phyloP scores from a whole-genome alignment of 2,888 invertebrate species.

The Pegoplata infirma region DNA sequence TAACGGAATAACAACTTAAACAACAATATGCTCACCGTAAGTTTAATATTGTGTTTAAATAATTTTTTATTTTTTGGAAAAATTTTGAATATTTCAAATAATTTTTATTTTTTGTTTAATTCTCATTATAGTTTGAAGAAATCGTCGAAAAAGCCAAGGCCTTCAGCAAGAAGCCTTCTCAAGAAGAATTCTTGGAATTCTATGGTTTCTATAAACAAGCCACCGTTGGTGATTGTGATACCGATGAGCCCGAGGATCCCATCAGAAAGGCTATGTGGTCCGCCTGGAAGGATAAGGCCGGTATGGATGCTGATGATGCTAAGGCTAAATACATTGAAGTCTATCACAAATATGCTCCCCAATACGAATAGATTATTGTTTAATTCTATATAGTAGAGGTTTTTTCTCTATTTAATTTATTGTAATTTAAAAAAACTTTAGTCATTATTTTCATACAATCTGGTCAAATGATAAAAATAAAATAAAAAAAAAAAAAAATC shows the following conservation, averaged over 20 bases:
- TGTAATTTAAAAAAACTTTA: neutral
- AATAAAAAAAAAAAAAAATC: slow-evolving; percentile 1
- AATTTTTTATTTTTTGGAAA: neutral
- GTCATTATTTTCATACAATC: neutral
- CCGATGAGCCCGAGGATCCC: slow-evolving; percentile 91
- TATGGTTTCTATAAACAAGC: slow-evolving; percentile 93
- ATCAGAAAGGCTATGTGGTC: slow-evolving; percentile 96
- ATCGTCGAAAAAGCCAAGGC: slow-evolving; percentile 87
- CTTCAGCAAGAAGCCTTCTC: slow-evolving; percentile 85
- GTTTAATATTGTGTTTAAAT: slow-evolving; percentile 53
- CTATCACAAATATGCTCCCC: slow-evolving; percentile 80
- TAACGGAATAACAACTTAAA: slow-evolving; percentile 38
- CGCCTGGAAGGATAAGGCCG: slow-evolving; percentile 92
- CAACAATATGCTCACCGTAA: slow-evolving; percentile 71
- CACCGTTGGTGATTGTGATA: slow-evolving; percentile 88
- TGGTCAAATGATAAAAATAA: neutral
- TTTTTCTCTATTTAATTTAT: slow-evolving; percentile 6
- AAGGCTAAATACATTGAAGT: slow-evolving; percentile 89
- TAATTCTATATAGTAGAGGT: neutral
- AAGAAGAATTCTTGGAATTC: slow-evolving; percentile 88
- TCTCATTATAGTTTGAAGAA: slow-evolving; percentile 82
- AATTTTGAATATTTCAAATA: neutral
- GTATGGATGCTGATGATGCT: slow-evolving; percentile 86
- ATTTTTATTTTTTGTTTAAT: neutral
- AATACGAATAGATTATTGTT: slow-evolving; percentile 74